Percentiles rank a stretch among this genome's conserved stretches.
phyloP scores from a whole-genome alignment of 2,113 vertebrate species.

The Sus scrofa region DNA sequence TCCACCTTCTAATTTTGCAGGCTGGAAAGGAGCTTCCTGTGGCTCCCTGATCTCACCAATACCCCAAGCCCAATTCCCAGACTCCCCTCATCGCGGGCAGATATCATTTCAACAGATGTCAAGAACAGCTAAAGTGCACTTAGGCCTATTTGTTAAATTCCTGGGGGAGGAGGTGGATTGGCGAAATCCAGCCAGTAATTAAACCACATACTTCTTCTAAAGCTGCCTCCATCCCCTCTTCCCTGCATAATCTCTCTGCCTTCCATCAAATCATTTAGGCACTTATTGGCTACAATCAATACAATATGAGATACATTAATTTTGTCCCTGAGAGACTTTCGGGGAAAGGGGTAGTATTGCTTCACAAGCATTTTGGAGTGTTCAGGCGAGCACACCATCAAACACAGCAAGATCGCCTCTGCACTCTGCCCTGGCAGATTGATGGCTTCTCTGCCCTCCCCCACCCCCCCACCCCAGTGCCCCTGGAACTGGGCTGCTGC shows the following conservation, averaged over 20 bases:
- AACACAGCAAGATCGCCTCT: not conserved
- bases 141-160: slow-evolving; percentile 91
- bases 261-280: slow-evolving; percentile 88
- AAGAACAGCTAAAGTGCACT: slow-evolving; percentile 89
- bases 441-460: not conserved
- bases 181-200: slow-evolving; percentile 90
- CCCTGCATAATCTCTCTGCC: slow-evolving; percentile 85
- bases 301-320: slow-evolving; percentile 90
- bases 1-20: slow-evolving; percentile 75
- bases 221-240: slow-evolving; percentile 79
- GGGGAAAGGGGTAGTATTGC: slow-evolving; percentile 85
- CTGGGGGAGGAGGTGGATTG: slow-evolving; percentile 85
- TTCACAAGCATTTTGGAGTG: slow-evolving; percentile 74
- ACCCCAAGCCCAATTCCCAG: slow-evolving; percentile 85
- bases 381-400: slow-evolving; percentile 40
- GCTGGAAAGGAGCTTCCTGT: slow-evolving; percentile 78
- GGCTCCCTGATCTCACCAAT: slow-evolving; percentile 80
- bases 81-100: slow-evolving; percentile 82
- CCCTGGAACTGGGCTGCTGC: slow-evolving; percentile 81
- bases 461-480: not conserved
- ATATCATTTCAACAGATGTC: slow-evolving; percentile 90
- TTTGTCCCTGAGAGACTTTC: slow-evolving; percentile 86
- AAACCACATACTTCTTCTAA: slow-evolving; percentile 89
- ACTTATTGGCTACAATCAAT: slow-evolving; percentile 92
- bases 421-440: slow-evolving; percentile 56